Conservation (phyloP, 2,888 invertebrate genomes). For the Himalopsyche tibetana region DNA sequence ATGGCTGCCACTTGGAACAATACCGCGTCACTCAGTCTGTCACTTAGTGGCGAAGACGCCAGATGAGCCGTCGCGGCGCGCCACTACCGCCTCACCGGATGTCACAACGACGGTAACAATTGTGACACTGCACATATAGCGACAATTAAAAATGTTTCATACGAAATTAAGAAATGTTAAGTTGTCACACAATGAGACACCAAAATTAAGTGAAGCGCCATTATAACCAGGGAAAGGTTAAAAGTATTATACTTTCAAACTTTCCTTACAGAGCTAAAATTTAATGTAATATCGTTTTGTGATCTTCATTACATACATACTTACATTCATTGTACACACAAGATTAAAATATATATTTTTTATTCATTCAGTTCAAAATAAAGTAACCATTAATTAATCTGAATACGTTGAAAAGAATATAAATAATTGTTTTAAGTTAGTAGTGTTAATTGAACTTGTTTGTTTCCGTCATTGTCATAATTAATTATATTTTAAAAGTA, state of each 20-base stretch:
- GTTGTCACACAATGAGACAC: not conserved
- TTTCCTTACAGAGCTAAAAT: too few relatives aligned
- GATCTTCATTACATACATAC: not conserved
- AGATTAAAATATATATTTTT: too few relatives aligned
- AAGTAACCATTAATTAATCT: too few relatives aligned
- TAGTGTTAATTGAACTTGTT: too few relatives aligned
- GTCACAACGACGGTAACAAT: constrained; percentile 5
- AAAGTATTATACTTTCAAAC: not conserved
- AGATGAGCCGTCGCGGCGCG: constrained; percentile 63
- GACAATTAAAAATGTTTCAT: constrained; percentile 31
- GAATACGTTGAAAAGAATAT: too few relatives aligned
- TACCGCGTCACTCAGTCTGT: constrained; percentile 63
- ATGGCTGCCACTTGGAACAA: constrained; percentile 63
- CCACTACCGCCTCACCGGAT: constrained; percentile 47
- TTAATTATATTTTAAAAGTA: too few relatives aligned
- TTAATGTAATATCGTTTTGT: not conserved
- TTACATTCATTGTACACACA: too few relatives aligned
- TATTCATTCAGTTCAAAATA: too few relatives aligned
- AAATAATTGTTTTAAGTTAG: too few relatives aligned
- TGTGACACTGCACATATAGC: constrained; percentile 38
- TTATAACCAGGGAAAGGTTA: not conserved
- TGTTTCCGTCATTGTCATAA: too few relatives aligned
- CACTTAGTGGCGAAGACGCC: constrained; percentile 64
- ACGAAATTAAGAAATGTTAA: constrained; percentile 13
- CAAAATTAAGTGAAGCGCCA: not conserved